Evolutionary conservation across 2,888 invertebrate genomes (phyloP).

Genomic region (Helobdella robusta): DNA sequence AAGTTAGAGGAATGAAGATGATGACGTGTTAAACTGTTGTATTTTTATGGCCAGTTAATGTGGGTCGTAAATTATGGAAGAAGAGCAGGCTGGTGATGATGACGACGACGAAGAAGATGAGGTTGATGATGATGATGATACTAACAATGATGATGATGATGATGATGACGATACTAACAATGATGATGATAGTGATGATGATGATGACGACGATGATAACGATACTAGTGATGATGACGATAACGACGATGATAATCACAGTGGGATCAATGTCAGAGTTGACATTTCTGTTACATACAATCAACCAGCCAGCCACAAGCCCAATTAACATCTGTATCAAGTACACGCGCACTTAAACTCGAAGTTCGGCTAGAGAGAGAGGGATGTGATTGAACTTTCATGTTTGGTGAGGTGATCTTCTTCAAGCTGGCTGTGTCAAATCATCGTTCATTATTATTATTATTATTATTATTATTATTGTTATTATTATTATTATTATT

Average conservation of each 20-base stretch:
- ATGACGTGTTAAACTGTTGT: too few relatives aligned
- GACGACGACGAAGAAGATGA: too few relatives aligned
- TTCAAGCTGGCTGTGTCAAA: not conserved
- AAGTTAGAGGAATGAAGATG: too few relatives aligned
- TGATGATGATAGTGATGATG: slow-evolving; percentile 9
- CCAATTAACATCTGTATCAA: too few relatives aligned
- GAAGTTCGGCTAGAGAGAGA: too few relatives aligned
- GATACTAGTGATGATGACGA: not conserved
- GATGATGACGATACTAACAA: slow-evolving; percentile 9
- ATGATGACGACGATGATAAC: not conserved
- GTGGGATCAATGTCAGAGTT: not conserved
- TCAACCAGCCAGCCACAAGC: not conserved
- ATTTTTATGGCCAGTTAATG: too few relatives aligned
- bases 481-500: not conserved
- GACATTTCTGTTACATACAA: too few relatives aligned
- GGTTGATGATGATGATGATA: slow-evolving; percentile 9
- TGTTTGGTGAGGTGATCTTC: too few relatives aligned
- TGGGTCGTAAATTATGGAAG: too few relatives aligned
- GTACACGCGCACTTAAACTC: too few relatives aligned
- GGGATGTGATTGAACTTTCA: too few relatives aligned
- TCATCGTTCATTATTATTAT: not conserved
- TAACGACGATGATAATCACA: not conserved
- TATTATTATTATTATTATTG: not conserved
- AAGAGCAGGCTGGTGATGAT: too few relatives aligned
- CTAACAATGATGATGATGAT: not conserved